These are phyloP conservation scores for Drosophila falleni DNA, from an alignment of 2,888 invertebrate genomes.

Conservation along the genomic window DNA sequence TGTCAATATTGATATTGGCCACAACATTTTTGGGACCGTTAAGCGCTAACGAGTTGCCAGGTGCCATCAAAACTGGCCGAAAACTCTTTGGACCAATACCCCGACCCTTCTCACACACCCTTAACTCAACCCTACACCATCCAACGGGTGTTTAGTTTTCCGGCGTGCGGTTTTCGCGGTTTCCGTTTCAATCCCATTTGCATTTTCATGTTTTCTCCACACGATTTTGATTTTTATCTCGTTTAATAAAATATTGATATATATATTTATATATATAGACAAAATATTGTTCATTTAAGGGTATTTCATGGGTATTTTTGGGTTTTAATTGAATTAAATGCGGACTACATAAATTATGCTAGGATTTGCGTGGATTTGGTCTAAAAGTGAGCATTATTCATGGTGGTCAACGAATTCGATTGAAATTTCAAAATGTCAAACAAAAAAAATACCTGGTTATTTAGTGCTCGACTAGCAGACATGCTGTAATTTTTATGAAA, in stretches of 20 bases:
- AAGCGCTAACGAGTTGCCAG: conserved; percentile 69
- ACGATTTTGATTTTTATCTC: conserved; percentile 29
- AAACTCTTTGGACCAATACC: background rate
- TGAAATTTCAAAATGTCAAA: too few relatives aligned
- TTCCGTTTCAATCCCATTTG: conserved; percentile 55
- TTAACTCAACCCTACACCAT: background rate
- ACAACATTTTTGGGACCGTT: conserved; percentile 67
- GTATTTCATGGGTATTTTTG: background rate
- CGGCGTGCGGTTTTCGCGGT: conserved; percentile 65
- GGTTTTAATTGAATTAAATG: conserved; percentile 26
- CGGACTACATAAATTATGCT: conserved; percentile 29
- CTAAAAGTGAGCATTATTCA: conserved; percentile 17
- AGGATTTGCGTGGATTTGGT: conserved; percentile 36
- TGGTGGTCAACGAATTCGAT: conserved; percentile 11
- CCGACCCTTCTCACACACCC: background rate
- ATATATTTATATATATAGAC: background rate
- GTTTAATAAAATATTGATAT: conserved; percentile 8
- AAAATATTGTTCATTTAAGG: background rate
- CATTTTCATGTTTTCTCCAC: conserved; percentile 33
- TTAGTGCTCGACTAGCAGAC: too few relatives aligned
- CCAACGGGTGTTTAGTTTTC: conserved; percentile 61
- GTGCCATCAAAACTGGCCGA: conserved; percentile 43
- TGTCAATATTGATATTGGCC: conserved; percentile 78
- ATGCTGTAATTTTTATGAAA: too few relatives aligned
- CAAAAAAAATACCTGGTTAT: too few relatives aligned